Base-by-base conservation (phyloP, 92 coral and sea anemone species). In the Palythoa caribaeorum region DNA sequence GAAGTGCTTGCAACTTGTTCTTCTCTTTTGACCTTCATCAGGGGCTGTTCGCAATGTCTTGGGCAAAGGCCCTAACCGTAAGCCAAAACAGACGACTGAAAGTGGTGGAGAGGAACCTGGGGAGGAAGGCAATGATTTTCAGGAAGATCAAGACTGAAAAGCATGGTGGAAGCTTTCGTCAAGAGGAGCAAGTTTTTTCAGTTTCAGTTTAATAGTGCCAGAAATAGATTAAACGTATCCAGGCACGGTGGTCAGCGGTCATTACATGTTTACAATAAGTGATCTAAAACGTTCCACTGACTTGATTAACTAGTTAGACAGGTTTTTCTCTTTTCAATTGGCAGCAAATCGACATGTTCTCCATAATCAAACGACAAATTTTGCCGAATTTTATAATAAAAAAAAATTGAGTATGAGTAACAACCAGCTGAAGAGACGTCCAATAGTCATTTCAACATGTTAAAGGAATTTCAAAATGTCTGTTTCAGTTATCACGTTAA, bases 91-190 rank as follows among this genome's bases (percentile, higher is more conserved):
- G 83, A 76, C 88, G 71, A 84, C 51, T 38, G 92, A 84, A 76
- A 92, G 87, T 91, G 98, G 87, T 76, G 98, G 85, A 77, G 98
- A 87, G 16, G 87, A 76, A 14, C 80, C 75, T 44, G 91, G 72
- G 10, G 81, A 80, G 5, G 92, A 62, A 76, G 91, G 74, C 93
- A 91, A 90, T 35, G 90, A 86, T 77, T 94, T 89, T 13, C 91
- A 83, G n/a, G 95, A 74, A 5, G 84, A 19, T 38, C 90, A n/a
- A 71, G 94, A 89, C 12, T 89, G 72, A 36, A 89, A 91, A 5
- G 85, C 54, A 54, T 40, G 63, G 72, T 52, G 59, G 19, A 48
- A 13, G 37, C 68, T 11, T 17, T 36, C 14, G 15, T 78, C 69
- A 13, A 2, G 70, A 52, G 71, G 13, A 59, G 1, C 65, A 14